Percentiles rank a stretch among this genome's conserved stretches.
phyloP scores from a whole-genome alignment of 2,113 vertebrate species.

The Apus apus region DNA sequence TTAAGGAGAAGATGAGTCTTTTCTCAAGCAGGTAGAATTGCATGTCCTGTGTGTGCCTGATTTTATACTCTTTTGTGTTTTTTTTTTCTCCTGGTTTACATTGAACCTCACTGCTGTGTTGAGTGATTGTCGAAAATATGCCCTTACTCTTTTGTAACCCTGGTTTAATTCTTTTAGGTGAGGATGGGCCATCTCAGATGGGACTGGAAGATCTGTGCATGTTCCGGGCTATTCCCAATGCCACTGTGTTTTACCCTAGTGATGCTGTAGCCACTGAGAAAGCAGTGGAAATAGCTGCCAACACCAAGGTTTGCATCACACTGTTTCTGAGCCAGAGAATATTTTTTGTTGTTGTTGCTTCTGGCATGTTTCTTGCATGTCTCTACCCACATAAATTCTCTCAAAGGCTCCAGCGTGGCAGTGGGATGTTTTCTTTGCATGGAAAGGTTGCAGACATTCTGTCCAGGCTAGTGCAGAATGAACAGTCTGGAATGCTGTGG shows the following conservation, averaged over 20 bases:
- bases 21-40: conserved; percentile 72
- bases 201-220: conserved; percentile 91
- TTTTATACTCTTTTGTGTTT: not conserved
- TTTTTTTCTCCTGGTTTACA: not conserved
- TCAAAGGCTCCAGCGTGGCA: not conserved
- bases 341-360: not conserved
- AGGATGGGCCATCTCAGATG: conserved; percentile 95
- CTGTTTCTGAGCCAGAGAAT: not conserved
- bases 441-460: not conserved
- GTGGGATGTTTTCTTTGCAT: not conserved
- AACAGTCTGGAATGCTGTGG: not conserved
- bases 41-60: conserved; percentile 67
- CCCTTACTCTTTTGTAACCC: not conserved
- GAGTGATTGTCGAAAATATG: not conserved
- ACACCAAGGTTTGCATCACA: conserved; percentile 83
- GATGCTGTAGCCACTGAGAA: conserved; percentile 93
- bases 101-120: conserved; percentile 16
- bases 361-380: not conserved
- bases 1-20: conserved; percentile 72
- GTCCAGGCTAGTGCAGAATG: not conserved
- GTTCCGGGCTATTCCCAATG: conserved; percentile 87
- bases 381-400: conserved; percentile 13
- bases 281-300: conserved; percentile 92
- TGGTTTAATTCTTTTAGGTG: conserved; percentile 77
- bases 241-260: conserved; percentile 92